A percentile compares a stretch with the other conserved stretches of the same genome.
Conservation (phyloP, 2,113 vertebrate genomes). For the Daphoenositta chrysoptera region DNA sequence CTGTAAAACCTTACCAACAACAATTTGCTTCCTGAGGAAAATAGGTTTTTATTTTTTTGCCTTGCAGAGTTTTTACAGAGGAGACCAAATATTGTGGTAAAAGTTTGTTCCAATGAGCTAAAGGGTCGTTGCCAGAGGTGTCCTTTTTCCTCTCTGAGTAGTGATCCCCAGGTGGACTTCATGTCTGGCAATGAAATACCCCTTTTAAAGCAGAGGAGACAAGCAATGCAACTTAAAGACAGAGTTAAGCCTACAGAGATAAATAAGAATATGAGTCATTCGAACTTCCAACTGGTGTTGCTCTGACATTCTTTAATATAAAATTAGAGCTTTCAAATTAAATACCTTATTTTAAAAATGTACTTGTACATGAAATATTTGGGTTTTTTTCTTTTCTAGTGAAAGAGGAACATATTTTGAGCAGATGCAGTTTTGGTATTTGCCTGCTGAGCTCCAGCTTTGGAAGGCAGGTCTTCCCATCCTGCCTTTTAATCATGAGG, state of each 20-base stretch:
- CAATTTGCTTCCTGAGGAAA: background rate
- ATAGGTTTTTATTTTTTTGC: background rate
- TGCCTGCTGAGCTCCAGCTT: background rate
- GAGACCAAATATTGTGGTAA: background rate
- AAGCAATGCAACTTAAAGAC: background rate
- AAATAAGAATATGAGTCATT: background rate
- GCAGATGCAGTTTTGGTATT: background rate
- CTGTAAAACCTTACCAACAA: background rate
- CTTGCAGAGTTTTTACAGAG: background rate
- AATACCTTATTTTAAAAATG: background rate
- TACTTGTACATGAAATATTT: background rate
- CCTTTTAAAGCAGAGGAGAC: background rate
- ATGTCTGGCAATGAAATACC: background rate
- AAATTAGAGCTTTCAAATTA: background rate
- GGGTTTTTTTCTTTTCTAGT: background rate
- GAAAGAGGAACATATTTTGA: background rate
- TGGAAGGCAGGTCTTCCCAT: background rate
- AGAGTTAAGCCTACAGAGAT: background rate
- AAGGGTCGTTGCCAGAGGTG: background rate
- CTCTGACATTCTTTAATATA: background rate
- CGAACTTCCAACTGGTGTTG: background rate
- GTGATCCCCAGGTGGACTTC: background rate
- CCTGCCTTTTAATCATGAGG: background rate
- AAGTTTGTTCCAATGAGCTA: background rate
- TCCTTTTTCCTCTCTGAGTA: background rate